Evolutionary conservation across 1,140 invertebrate genomes (phyloP).

Genomic region (Neodiprion fabricii): DNA sequence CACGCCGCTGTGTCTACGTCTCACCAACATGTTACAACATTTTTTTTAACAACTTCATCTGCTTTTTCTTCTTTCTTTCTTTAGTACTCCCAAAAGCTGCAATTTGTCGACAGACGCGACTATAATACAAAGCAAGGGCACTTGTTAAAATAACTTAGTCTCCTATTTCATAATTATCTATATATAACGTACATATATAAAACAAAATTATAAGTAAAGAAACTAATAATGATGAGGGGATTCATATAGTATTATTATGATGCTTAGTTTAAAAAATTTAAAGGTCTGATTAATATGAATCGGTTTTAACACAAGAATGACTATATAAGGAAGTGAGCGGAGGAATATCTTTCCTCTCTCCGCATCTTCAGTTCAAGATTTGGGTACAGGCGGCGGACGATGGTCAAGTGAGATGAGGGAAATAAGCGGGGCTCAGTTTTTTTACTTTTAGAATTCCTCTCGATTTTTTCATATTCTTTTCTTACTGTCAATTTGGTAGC

Average conservation of each 20-base stretch:
- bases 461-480: not conserved
- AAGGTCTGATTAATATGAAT: conserved; percentile 12
- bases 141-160: conserved; percentile 63
- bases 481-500: conserved; percentile 36
- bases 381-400: conserved; percentile 15
- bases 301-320: conserved; percentile 14
- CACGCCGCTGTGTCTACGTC: conserved; percentile 41
- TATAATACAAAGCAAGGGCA: conserved; percentile 64
- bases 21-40: conserved; percentile 51
- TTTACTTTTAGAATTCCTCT: conserved; percentile 25
- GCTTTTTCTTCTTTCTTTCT: conserved; percentile 27
- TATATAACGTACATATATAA: conserved; percentile 60
- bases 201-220: conserved; percentile 59
- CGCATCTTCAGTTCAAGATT: conserved; percentile 12
- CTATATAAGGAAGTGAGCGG: not conserved
- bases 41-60: conserved; percentile 43
- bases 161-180: conserved; percentile 61
- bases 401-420: not conserved
- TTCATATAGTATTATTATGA: conserved; percentile 47
- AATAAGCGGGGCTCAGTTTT: conserved; percentile 23
- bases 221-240: conserved; percentile 50
- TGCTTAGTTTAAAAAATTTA: conserved; percentile 41
- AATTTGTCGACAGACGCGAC: conserved; percentile 55
- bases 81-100: conserved; percentile 50
- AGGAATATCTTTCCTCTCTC: not conserved